Evolutionary conservation across 2,113 vertebrate species (phyloP).

Genomic region (Gorsachius goisagi): DNA sequence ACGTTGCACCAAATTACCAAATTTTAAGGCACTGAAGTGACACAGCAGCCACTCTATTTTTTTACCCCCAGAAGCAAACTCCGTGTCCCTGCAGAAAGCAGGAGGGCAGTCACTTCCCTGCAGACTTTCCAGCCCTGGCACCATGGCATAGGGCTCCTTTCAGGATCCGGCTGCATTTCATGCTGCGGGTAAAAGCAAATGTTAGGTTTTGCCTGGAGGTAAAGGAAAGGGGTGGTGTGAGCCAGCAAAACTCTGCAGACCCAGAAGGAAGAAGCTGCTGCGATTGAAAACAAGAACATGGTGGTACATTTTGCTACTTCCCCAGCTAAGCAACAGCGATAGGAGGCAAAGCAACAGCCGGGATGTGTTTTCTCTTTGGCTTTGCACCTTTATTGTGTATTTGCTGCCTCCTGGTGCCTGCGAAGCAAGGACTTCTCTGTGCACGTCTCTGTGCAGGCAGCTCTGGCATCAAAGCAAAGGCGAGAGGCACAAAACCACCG

Average conservation of each 20-base stretch:
- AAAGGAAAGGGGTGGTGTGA: rapidly evolving
- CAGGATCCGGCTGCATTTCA: neutral
- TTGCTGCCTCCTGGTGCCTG: constrained; percentile 61
- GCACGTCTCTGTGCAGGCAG: neutral
- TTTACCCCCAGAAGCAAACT: neutral
- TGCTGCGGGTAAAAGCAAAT: neutral
- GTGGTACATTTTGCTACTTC: neutral
- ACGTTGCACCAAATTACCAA: neutral
- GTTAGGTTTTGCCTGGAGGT: neutral
- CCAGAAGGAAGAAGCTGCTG: neutral
- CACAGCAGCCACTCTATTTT: neutral
- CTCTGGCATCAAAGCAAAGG: neutral
- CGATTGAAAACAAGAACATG: neutral
- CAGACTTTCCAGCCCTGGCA: neutral
- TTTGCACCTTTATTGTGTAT: constrained; percentile 17
- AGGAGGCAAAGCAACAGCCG: neutral
- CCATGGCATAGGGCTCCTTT: neutral
- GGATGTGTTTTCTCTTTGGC: rapidly evolving
- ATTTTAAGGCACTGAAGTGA: neutral
- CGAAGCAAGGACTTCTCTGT: neutral
- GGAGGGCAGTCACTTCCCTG: neutral
- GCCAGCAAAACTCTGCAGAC: neutral
- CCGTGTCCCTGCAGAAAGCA: neutral
- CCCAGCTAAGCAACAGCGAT: neutral
- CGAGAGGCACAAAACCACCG: rapidly evolving